Conservation (phyloP, 2,888 invertebrate genomes). For the Dasypogon diadema region DNA sequence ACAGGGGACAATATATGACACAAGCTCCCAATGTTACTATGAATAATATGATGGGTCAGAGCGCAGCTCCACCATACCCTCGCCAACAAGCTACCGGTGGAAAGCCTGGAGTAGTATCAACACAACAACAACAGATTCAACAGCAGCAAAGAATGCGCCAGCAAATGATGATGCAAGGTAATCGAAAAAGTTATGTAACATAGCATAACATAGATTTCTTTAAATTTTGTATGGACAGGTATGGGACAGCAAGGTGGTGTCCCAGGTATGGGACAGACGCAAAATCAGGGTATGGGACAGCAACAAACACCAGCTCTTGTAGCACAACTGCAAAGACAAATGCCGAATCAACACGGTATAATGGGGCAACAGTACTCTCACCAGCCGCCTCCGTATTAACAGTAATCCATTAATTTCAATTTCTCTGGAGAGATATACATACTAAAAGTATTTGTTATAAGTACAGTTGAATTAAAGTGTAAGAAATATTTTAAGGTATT, state of each 20-base stretch:
- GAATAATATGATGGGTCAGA: slow-evolving; percentile 73
- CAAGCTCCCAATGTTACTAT: slow-evolving; percentile 89
- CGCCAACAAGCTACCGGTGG: slow-evolving; percentile 69
- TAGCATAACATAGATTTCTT: no score
- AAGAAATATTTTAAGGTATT: neutral
- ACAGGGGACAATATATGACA: slow-evolving; percentile 67
- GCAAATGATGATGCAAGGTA: slow-evolving; percentile 75
- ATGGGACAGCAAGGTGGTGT: slow-evolving; percentile 63
- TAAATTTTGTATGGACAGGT: no score
- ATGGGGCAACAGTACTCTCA: slow-evolving; percentile 68
- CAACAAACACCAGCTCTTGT: slow-evolving; percentile 75
- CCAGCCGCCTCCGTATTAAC: slow-evolving; percentile 68
- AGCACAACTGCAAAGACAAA: slow-evolving; percentile 76
- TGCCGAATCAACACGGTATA: slow-evolving; percentile 66
- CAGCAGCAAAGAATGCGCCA: slow-evolving; percentile 77
- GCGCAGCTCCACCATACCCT: slow-evolving; percentile 84
- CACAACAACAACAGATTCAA: slow-evolving; percentile 63
- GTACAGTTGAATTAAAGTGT: neutral
- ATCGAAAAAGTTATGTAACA: no score
- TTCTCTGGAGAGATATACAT: neutral
- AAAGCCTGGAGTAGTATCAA: slow-evolving; percentile 64
- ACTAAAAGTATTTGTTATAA: slow-evolving; percentile 2
- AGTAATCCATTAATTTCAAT: no score
- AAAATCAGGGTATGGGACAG: slow-evolving; percentile 68
- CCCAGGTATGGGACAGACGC: slow-evolving; percentile 63